Conservation (phyloP, 2,888 invertebrate species). For the Panzeria rudis region DNA sequence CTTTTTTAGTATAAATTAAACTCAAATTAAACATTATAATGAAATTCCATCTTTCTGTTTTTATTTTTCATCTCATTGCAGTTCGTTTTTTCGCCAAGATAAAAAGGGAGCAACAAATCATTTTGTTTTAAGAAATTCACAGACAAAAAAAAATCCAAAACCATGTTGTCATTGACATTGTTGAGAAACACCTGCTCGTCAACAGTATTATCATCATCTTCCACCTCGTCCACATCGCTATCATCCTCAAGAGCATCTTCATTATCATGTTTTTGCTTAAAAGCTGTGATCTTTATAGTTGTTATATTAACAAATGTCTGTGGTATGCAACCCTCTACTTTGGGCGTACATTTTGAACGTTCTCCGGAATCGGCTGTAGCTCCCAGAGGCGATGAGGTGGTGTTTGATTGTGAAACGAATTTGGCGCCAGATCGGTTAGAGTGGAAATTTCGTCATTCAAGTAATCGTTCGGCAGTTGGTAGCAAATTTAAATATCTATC, state of each 20-base stretch:
- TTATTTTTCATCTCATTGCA: conserved; percentile 45
- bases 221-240: background rate
- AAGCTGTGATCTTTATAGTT: conserved; percentile 63
- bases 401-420: conserved; percentile 92
- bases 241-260: conserved; percentile 16
- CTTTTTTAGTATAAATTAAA: conserved; percentile 45
- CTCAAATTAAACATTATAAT: conserved; percentile 54
- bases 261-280: conserved; percentile 43
- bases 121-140: conserved; percentile 4
- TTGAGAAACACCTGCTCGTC: conserved; percentile 68
- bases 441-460: conserved; percentile 89
- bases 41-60: conserved; percentile 48
- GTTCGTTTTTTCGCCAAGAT: background rate
- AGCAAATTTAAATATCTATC: conserved; percentile 78
- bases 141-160: conserved; percentile 2
- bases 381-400: conserved; percentile 91
- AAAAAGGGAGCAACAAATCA: conserved; percentile 8
- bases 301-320: conserved; percentile 58
- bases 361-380: conserved; percentile 92
- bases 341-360: conserved; percentile 89
- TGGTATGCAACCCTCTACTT: conserved; percentile 74
- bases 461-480: conserved; percentile 77
- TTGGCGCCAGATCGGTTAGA: conserved; percentile 90
- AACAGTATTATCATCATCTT: conserved; percentile 38
- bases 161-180: conserved; percentile 61